Evolutionary conservation across 2,797 vertebrate species (phyloP), one percentile per base, ranked within the genome.

Genomic region (Coilia nasus): DNA sequence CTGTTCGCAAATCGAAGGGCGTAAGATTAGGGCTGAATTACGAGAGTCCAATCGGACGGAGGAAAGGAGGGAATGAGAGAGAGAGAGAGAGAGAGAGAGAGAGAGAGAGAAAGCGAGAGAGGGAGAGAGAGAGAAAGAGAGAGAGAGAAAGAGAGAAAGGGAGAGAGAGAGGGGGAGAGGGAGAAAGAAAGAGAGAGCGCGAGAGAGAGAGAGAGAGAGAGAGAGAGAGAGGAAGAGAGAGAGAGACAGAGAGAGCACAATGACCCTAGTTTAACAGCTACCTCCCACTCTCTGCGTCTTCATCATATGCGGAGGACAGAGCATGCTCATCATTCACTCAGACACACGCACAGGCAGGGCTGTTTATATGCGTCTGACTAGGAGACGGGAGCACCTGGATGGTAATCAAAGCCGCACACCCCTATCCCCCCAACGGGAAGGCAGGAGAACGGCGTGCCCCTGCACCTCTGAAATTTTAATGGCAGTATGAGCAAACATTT

Each of bases 1-100:
- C 89, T 90, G 86, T 87, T 89, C 85, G 82, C 84, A 83, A 88
- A 86, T 88, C 84, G 83, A 89, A 87, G 85, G 86, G 84, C 85
- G 87, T 82, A 59, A 89, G 85, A 89, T 89, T 88, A 89, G 86
- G 85, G 87, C 82, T 87, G 88, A 89, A 86, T 86, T 85, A 86
- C 85, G 81, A 82, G 82, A 82, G 54, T 35, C 82, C 67, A 19
- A 75, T 14, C 4, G 46, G 14, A 54, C 50, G 14, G 50, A 54
- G 2, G 47, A 28, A n/a, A 60, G 57, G 83, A 9, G 9, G 50
- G 71, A 78, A 31, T 44, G 14, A 31, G 2, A 15, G 25, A 56
- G 28, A 28, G 10, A 15, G 54, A 56, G 25, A 57, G 81, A 82
- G 0, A 57, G 7, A 25, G 80, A 50, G 19, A 11, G 28, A 15